Conservation (phyloP, 2,888 invertebrate species). For the Dryococelus australis region DNA sequence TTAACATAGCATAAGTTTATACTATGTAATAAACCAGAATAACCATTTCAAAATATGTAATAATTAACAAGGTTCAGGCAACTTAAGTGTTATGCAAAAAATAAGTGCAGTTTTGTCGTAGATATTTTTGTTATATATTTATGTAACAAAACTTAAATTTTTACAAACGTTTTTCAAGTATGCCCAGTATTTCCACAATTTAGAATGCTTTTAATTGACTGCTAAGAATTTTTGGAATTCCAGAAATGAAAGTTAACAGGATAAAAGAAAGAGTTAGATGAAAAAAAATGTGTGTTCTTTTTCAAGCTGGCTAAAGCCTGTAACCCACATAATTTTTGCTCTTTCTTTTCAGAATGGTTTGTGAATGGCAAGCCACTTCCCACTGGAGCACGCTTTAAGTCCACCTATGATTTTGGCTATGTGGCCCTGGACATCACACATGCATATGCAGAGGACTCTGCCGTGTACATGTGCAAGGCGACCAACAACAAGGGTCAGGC, state of each 20-base stretch:
- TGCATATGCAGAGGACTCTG: conserved; percentile 91
- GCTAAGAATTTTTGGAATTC: too few relatives aligned
- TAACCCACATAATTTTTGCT: background rate
- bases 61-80: too few relatives aligned
- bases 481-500: conserved; percentile 88
- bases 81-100: too few relatives aligned
- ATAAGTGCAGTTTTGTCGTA: too few relatives aligned
- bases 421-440: conserved; percentile 89
- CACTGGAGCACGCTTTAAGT: conserved; percentile 88
- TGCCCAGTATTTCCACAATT: background rate
- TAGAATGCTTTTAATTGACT: background rate
- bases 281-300: too few relatives aligned
- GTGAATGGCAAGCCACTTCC: conserved; percentile 90
- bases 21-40: too few relatives aligned
- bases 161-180: background rate
- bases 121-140: background rate
- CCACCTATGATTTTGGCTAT: conserved; percentile 95
- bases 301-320: too few relatives aligned
- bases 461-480: conserved; percentile 89
- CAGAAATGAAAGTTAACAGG: too few relatives aligned
- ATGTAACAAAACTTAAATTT: too few relatives aligned
- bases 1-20: too few relatives aligned
- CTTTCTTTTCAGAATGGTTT: conserved; percentile 78
- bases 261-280: too few relatives aligned
- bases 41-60: too few relatives aligned